phyloP scores from a whole-genome alignment of 2,888 invertebrate species.

The Caenorhabditis wallacei region DNA sequence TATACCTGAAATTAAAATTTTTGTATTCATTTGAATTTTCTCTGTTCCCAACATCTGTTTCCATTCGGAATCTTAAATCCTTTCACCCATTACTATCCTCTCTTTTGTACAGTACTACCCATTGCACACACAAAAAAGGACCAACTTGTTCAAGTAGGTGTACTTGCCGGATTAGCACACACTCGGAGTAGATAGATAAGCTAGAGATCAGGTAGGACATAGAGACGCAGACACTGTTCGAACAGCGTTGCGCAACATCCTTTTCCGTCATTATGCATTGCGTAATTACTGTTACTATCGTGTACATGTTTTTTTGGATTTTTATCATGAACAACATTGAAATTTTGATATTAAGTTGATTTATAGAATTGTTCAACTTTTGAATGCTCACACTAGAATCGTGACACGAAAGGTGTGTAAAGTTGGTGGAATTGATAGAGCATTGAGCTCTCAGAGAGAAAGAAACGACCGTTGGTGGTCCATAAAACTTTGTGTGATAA shows the following conservation, averaged over 20 bases:
- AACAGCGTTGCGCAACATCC: conserved; percentile 42
- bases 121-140: conserved; percentile 32
- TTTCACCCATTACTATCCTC: background rate
- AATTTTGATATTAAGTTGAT: background rate
- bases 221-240: conserved; percentile 37
- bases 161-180: conserved; percentile 60
- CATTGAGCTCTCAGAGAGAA: background rate
- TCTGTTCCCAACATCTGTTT: conserved; percentile 13
- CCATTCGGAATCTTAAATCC: background rate
- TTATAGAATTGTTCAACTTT: conserved; percentile 3
- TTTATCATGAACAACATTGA: conserved; percentile 1
- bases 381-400: background rate
- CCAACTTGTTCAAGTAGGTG: conserved; percentile 60
- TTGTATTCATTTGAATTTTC: background rate
- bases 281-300: conserved; percentile 33
- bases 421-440: conserved; percentile 4
- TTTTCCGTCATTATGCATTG: conserved; percentile 54
- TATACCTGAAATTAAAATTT: conserved; percentile 29
- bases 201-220: conserved; percentile 11
- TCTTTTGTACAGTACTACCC: conserved; percentile 23
- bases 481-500: conserved; percentile 62
- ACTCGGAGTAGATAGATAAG: conserved; percentile 41
- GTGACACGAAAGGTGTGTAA: conserved; percentile 28
- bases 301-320: background rate
- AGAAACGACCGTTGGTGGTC: conserved; percentile 29